Base-by-base conservation (phyloP, 2,113 vertebrate species). In the Plectropomus leopardus region DNA sequence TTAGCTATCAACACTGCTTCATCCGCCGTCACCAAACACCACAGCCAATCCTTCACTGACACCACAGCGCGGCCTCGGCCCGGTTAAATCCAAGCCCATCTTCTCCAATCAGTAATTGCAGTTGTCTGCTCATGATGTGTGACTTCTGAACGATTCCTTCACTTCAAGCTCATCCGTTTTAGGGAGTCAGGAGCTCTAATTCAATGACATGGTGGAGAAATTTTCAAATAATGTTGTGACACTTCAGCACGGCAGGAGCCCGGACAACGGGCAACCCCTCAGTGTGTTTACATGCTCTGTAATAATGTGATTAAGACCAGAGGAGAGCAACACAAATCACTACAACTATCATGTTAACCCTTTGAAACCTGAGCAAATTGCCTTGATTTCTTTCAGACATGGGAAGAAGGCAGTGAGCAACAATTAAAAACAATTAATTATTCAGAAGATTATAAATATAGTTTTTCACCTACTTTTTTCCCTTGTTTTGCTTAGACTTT, bases 1-100 rank as follows among this genome's bases (percentile, higher is more conserved):
- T 81, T 68, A 82, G 80, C 84, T 61, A 86, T 91, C 81, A 86
- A 82, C 84, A 60, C 76, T 55, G 82, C 76, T 68, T 86, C 83
- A 80, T 76, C 70, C 72, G 26, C 55, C 50, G 47, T 76, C 80
- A 59, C 60, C 64, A 72, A 48, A 64, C 80, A 34, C 19, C 57
- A 30, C 4, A 26, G 68, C 48, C 60, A n/a, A 79, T 88, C 75
- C 72, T 71, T 88, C 80, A 83, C 76, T 66, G 82, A 76, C 82
- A 76, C 57, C 16, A 26, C 83, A 72, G 32, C 80, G 44, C 4
- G 70, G 73, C 74, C 54, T 57, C 64, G 11, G 63, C 71, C 80
- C 15, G 77, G 74, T 83, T 83, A 42, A 80, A 89, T 76, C 69
- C 47, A 2, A 44, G 40, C 76, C 74, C 58, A 54, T 85, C 77